Evolutionary conservation across 1,140 invertebrate genomes (phyloP).

Genomic region (Temnothorax nylanderi): DNA sequence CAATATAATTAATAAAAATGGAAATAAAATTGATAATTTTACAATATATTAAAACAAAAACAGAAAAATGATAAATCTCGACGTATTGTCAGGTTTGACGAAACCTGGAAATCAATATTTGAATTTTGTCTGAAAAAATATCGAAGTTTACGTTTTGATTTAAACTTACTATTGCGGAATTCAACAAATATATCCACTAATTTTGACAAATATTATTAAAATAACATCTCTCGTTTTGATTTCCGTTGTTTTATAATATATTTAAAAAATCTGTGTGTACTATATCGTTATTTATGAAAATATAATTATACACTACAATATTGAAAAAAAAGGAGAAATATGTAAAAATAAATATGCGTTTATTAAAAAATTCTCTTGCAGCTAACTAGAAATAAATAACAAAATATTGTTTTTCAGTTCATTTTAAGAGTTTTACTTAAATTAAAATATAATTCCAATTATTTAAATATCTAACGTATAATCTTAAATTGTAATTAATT

Average conservation of each 20-base stretch:
- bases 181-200: background rate
- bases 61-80: background rate
- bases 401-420: background rate
- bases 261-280: background rate
- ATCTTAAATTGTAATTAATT: background rate
- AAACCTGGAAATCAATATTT: constrained; percentile 10
- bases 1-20: background rate
- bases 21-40: background rate
- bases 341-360: constrained; percentile 8
- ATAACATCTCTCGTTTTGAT: background rate
- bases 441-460: constrained; percentile 9
- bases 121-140: constrained; percentile 28
- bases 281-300: background rate
- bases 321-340: background rate
- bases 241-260: background rate
- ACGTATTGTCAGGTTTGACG: background rate
- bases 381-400: background rate
- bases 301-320: background rate
- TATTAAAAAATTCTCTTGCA: background rate
- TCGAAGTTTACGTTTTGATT: background rate
- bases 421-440: background rate
- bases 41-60: background rate
- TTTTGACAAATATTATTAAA: background rate
- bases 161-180: background rate
- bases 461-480: background rate